Evolutionary conservation across 2,888 invertebrate species (phyloP).

Genomic region (Lottia scabra): DNA sequence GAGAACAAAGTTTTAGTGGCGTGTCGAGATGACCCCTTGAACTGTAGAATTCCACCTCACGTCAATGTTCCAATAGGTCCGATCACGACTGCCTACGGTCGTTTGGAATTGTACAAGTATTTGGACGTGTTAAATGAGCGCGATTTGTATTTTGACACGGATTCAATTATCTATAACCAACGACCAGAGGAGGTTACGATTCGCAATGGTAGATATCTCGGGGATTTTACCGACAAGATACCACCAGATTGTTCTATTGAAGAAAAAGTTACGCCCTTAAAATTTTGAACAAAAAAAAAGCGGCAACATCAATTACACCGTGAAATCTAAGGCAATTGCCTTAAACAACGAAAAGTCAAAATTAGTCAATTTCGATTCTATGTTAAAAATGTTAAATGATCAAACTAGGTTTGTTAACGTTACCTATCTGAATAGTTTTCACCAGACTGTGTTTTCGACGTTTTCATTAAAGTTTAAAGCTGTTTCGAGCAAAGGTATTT

Average conservation of each 20-base stretch:
- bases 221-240: conserved; percentile 32
- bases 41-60: background rate
- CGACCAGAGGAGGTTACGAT: conserved; percentile 11
- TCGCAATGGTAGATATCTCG: conserved; percentile 24
- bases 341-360: no score
- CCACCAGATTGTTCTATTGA: conserved; percentile 46
- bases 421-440: no score
- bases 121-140: conserved; percentile 53
- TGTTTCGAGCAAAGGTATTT: no score
- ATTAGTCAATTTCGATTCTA: no score
- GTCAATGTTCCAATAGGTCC: conserved; percentile 49
- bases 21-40: background rate
- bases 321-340: conserved; percentile 16
- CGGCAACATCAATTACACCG: conserved; percentile 8
- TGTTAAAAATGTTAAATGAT: no score
- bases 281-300: background rate
- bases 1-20: background rate
- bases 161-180: conserved; percentile 57
- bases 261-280: conserved; percentile 26
- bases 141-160: conserved; percentile 66
- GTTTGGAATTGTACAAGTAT: conserved; percentile 58
- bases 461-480: no score
- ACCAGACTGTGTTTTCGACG: no score
- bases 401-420: no score
- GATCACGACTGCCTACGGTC: conserved; percentile 62